A percentile compares a stretch with the other conserved stretches of the same genome.
phyloP scores from a whole-genome alignment of 2,888 invertebrate species.

The Anarsia innoxiella region DNA sequence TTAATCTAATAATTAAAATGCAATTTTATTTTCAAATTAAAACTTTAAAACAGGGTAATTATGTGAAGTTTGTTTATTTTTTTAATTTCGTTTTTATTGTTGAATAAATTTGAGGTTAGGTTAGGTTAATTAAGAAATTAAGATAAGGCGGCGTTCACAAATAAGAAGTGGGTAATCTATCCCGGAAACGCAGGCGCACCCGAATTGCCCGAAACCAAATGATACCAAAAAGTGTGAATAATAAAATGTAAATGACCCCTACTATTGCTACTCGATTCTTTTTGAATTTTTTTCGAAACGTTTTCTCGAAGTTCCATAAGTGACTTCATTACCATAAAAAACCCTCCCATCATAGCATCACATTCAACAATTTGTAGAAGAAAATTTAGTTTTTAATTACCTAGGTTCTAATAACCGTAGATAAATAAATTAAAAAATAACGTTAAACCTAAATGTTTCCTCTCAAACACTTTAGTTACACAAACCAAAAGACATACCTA shows the following conservation, averaged over 20 bases:
- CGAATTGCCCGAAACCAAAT: conserved; percentile 32
- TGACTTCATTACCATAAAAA: no score
- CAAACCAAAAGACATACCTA: no score
- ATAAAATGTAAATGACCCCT: conserved; percentile 38
- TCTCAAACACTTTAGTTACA: no score
- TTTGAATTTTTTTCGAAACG: no score
- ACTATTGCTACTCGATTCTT: no score
- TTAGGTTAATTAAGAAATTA: conserved; percentile 63
- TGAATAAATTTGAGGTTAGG: conserved; percentile 9
- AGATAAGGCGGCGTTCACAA: conserved; percentile 55
- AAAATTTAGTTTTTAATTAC: no score
- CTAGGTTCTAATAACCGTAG: no score
- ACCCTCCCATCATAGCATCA: no score
- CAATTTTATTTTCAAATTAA: neutral
- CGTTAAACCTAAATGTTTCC: no score
- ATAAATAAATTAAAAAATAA: no score
- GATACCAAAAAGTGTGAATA: conserved; percentile 53
- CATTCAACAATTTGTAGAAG: no score
- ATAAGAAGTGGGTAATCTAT: conserved; percentile 56
- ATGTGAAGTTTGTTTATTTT: neutral
- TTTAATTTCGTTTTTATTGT: neutral
- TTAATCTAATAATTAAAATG: neutral
- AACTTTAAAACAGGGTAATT: neutral
- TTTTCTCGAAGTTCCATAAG: no score
- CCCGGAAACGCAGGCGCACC: conserved; percentile 61